phyloP scores from a whole-genome alignment of 2,888 invertebrate genomes.

The Lamellibrachia satsuma region DNA sequence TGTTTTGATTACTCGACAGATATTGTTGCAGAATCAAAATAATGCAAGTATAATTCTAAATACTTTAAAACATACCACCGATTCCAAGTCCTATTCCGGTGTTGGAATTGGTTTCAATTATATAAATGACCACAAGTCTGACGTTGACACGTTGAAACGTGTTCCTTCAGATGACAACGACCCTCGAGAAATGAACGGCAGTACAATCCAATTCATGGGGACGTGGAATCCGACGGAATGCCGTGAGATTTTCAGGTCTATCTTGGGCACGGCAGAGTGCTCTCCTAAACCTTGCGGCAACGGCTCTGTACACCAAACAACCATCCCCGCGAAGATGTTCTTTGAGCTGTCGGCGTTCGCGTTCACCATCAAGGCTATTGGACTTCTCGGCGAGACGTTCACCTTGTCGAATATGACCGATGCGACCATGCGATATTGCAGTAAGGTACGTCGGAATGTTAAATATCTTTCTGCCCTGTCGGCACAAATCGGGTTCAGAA shows the following conservation, averaged over 20 bases:
- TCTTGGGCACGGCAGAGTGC: slow-evolving; percentile 14
- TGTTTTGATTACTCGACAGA: too few relatives aligned
- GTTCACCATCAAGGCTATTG: slow-evolving; percentile 29
- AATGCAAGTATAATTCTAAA: too few relatives aligned
- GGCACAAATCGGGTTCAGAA: neutral
- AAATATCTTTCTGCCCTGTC: too few relatives aligned
- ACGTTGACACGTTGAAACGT: too few relatives aligned
- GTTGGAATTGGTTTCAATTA: too few relatives aligned
- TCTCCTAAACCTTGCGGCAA: slow-evolving; percentile 58
- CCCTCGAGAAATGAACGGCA: neutral
- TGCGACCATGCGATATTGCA: slow-evolving; percentile 31
- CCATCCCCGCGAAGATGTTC: slow-evolving; percentile 35
- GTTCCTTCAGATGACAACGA: neutral
- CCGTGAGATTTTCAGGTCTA: neutral
- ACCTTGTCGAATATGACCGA: neutral
- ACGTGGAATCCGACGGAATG: slow-evolving; percentile 50
- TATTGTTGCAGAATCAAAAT: too few relatives aligned
- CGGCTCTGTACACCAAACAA: slow-evolving; percentile 39
- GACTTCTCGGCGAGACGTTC: slow-evolving; percentile 22
- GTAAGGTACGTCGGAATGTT: slow-evolving; percentile 32
- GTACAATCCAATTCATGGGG: slow-evolving; percentile 37
- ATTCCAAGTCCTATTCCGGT: too few relatives aligned
- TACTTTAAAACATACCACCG: too few relatives aligned
- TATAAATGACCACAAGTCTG: too few relatives aligned
- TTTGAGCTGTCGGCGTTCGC: slow-evolving; percentile 35